Percentiles rank a stretch among this genome's conserved stretches.
Conservation (phyloP, 2,888 invertebrate genomes). For the Drosophila rellima region DNA sequence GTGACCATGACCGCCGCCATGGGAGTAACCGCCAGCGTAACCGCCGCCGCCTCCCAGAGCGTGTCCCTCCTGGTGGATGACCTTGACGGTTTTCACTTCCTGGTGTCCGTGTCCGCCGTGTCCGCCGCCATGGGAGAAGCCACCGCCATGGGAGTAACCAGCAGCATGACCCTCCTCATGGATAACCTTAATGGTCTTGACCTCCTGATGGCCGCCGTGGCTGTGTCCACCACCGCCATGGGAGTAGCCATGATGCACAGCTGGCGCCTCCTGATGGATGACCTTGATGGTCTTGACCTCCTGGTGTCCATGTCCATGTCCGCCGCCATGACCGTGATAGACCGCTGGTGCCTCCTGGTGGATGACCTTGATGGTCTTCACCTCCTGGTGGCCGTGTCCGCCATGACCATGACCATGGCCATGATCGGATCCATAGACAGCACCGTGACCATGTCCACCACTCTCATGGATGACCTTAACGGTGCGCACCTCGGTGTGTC, state of each 20-base stretch:
- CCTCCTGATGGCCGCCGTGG: conserved; percentile 61
- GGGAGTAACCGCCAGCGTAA: conserved; percentile 15
- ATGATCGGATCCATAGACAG: conserved; percentile 23
- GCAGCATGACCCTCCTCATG: conserved; percentile 60
- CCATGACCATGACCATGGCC: conserved; percentile 29
- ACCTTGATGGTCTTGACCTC: conserved; percentile 75
- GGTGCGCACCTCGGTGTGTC: conserved; percentile 59
- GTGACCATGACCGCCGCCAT: conserved; percentile 48
- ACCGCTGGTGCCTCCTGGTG: conserved; percentile 51
- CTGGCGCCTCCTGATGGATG: conserved; percentile 62
- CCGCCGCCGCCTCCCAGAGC: conserved; percentile 41
- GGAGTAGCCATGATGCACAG: conserved; percentile 15
- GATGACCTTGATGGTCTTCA: conserved; percentile 61
- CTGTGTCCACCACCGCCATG: conserved; percentile 45
- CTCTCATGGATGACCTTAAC: conserved; percentile 65
- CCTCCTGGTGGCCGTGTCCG: conserved; percentile 43
- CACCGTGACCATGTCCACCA: conserved; percentile 30
- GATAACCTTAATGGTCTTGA: conserved; percentile 73
- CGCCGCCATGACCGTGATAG: conserved; percentile 36
- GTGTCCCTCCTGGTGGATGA: conserved; percentile 55
- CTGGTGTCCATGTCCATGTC: conserved; percentile 47
- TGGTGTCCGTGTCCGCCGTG: conserved; percentile 46
- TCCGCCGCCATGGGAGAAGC: conserved; percentile 30
- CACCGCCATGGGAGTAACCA: conserved; percentile 26
- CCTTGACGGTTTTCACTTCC: conserved; percentile 68